Conservation (phyloP, 2,888 invertebrate genomes). For the Luperina testacea region DNA sequence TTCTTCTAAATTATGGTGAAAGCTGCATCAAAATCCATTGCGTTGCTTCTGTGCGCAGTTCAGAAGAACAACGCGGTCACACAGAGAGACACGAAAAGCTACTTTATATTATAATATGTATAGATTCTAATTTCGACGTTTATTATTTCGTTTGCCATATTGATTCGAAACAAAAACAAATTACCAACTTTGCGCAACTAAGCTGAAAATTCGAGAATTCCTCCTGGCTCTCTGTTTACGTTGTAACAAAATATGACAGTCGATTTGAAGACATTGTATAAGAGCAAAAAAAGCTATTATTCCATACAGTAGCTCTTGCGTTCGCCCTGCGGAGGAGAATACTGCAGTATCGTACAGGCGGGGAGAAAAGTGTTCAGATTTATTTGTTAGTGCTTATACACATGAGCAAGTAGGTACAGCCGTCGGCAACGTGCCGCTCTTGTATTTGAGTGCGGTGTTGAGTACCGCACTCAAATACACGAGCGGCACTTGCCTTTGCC, state of each 20-base stretch:
- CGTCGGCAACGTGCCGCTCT: no score
- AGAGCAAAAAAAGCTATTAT: constrained; percentile 85
- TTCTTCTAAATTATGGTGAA: not conserved
- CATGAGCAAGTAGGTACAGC: not conserved
- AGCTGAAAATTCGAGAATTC: constrained; percentile 63
- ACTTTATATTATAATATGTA: not conserved
- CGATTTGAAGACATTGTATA: constrained; percentile 77
- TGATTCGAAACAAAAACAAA: constrained; percentile 15
- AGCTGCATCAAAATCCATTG: not conserved
- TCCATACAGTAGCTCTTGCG: constrained; percentile 84
- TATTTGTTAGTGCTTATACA: not conserved
- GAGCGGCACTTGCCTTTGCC: no score
- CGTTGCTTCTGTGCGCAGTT: no score
- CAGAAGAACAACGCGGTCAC: not conserved
- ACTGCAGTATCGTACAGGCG: constrained; percentile 72
- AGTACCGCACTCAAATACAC: no score
- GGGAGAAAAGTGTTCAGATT: constrained; percentile 64
- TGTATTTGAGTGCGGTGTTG: no score
- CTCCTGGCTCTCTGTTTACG: constrained; percentile 69
- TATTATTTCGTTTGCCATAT: constrained; percentile 7
- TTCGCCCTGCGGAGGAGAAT: constrained; percentile 70
- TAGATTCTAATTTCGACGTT: not conserved
- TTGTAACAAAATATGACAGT: constrained; percentile 79
- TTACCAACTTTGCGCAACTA: constrained; percentile 35
- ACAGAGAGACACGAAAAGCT: not conserved